These are phyloP conservation scores for Lagria hirta DNA, from an alignment of 2,888 invertebrate genomes.

Conservation along the genomic window DNA sequence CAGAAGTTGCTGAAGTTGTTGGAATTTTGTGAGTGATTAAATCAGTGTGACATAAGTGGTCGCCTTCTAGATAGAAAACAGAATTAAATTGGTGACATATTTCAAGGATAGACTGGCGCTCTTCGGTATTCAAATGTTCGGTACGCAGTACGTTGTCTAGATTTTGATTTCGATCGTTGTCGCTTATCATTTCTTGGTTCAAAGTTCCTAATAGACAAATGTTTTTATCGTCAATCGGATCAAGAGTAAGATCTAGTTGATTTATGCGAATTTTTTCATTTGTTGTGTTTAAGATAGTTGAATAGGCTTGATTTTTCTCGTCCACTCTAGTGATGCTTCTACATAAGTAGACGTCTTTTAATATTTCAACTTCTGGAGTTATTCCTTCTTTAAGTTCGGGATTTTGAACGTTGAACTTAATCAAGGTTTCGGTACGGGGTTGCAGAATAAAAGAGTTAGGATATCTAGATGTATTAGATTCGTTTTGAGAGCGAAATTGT, in stretches of 20 bases:
- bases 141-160: slow-evolving; percentile 20
- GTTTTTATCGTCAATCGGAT: slow-evolving; percentile 8
- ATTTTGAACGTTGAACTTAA: slow-evolving; percentile 10
- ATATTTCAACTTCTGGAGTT: slow-evolving; percentile 2
- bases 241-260: slow-evolving; percentile 3
- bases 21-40: slow-evolving; percentile 28
- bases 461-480: too few relatives aligned
- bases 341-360: too few relatives aligned
- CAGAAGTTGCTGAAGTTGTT: slow-evolving; percentile 21
- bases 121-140: slow-evolving; percentile 33
- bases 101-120: slow-evolving; percentile 24
- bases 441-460: slow-evolving; percentile 4
- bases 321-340: slow-evolving; percentile 7
- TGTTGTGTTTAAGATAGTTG: slow-evolving; percentile 12
- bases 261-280: background rate
- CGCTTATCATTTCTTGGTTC: slow-evolving; percentile 1
- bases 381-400: slow-evolving; percentile 11
- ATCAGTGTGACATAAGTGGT: slow-evolving; percentile 32
- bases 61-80: slow-evolving; percentile 33
- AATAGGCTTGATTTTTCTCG: slow-evolving; percentile 1
- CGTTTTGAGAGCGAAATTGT: too few relatives aligned
- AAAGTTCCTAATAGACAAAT: background rate
- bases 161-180: slow-evolving; percentile 4
- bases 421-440: slow-evolving; percentile 10
- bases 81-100: slow-evolving; percentile 30